These are phyloP conservation scores for Corythoichthys intestinalis DNA, from an alignment of 2,113 vertebrate genomes.

Conservation along the genomic window DNA sequence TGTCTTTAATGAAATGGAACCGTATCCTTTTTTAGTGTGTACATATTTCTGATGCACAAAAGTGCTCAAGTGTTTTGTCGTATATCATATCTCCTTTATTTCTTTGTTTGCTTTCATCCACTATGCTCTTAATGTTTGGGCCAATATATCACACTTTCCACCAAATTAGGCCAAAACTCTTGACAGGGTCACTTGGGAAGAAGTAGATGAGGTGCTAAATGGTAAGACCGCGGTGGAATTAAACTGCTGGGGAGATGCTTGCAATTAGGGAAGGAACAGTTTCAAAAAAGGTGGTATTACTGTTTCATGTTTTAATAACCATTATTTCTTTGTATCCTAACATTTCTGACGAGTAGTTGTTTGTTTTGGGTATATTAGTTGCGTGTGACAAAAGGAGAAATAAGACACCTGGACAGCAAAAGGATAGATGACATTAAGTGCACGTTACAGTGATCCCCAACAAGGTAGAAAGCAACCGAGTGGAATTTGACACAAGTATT, in stretches of 20 bases:
- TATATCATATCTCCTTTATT: constrained; percentile 44
- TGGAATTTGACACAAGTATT: background rate
- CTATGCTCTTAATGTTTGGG: constrained; percentile 29
- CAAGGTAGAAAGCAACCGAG: background rate
- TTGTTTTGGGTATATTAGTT: background rate
- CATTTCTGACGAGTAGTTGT: background rate
- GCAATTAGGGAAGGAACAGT: background rate
- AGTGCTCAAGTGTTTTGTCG: constrained; percentile 49
- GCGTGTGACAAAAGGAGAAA: background rate
- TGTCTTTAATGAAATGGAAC: constrained; percentile 55
- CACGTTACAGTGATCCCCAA: background rate
- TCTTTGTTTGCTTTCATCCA: constrained; percentile 23
- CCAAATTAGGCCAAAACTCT: constrained; percentile 21
- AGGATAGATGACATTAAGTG: background rate
- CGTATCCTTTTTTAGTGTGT: constrained; percentile 54
- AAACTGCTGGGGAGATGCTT: background rate
- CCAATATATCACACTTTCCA: constrained; percentile 26
- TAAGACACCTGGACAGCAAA: background rate
- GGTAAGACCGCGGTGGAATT: background rate
- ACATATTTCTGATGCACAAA: constrained; percentile 45
- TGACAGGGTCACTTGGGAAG: constrained; percentile 22
- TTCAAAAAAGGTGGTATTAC: background rate
- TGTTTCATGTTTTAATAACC: background rate
- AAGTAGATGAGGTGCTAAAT: constrained; percentile 17
- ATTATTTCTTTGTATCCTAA: background rate